Conservation (phyloP, 2,113 vertebrate species). For the Oxyruncus cristatus region DNA sequence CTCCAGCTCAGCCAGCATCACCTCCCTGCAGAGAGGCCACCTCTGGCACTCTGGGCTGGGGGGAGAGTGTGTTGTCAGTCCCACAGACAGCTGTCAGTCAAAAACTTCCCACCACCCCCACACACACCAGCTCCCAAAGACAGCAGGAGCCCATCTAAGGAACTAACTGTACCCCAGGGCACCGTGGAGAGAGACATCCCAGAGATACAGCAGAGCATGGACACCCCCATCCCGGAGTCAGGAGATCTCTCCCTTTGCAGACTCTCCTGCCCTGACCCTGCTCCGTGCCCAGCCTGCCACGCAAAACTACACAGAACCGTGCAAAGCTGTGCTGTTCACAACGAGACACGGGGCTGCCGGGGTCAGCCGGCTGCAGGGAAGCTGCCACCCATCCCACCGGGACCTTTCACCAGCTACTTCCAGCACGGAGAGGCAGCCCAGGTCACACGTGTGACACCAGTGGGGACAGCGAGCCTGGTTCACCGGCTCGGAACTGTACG, state of each 20-base stretch:
- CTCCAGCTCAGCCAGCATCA: neutral
- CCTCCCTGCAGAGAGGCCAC: neutral
- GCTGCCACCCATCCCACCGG: fast-evolving
- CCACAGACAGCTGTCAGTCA: neutral
- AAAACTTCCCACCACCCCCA: neutral
- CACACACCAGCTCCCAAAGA: fast-evolving
- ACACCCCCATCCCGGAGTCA: fast-evolving
- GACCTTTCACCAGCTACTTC: fast-evolving
- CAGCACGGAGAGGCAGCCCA: neutral
- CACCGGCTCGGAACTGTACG: fast-evolving
- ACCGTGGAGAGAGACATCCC: fast-evolving
- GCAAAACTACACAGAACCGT: fast-evolving
- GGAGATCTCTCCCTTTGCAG: neutral
- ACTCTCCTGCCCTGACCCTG: neutral
- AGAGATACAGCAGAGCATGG: fast-evolving
- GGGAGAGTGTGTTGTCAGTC: neutral
- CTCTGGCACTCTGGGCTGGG: fast-evolving
- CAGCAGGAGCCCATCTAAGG: neutral
- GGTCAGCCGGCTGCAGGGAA: fast-evolving
- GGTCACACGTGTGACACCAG: neutral
- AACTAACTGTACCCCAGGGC: fast-evolving
- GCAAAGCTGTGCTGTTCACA: neutral
- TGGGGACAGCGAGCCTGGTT: neutral
- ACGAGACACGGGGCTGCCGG: neutral
- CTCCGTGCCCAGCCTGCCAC: neutral